Conservation (phyloP, 1,140 invertebrate species). For the Hestina assimilis region DNA sequence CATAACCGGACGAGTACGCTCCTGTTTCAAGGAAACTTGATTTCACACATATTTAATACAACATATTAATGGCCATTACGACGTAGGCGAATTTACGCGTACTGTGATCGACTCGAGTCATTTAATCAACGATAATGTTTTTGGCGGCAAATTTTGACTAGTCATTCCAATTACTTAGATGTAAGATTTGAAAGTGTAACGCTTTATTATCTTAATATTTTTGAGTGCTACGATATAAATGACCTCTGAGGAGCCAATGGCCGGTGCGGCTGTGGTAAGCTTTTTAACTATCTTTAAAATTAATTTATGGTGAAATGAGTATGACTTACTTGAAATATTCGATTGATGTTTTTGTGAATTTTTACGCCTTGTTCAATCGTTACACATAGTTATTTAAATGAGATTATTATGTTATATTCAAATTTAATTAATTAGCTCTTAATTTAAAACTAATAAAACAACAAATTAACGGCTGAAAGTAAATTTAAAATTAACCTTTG, state of each 20-base stretch:
- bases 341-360: too few relatives aligned
- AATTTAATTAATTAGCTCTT: too few relatives aligned
- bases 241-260: conserved; percentile 53
- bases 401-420: too few relatives aligned
- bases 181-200: background rate
- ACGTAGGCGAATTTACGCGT: background rate
- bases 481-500: background rate
- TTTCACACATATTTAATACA: conserved; percentile 11
- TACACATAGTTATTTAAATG: too few relatives aligned
- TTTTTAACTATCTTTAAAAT: background rate
- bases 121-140: background rate
- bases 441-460: too few relatives aligned
- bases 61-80: background rate
- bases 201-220: conserved; percentile 7
- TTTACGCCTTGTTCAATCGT: too few relatives aligned
- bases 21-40: conserved; percentile 23
- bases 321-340: background rate
- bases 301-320: background rate
- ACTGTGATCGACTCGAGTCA: too few relatives aligned
- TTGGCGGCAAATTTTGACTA: conserved; percentile 21
- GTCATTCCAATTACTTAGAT: background rate
- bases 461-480: too few relatives aligned
- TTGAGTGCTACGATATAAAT: conserved; percentile 33
- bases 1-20: conserved; percentile 68
- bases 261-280: conserved; percentile 48